Base-by-base conservation (phyloP, 2,113 vertebrate species). In the Tyto alba region DNA sequence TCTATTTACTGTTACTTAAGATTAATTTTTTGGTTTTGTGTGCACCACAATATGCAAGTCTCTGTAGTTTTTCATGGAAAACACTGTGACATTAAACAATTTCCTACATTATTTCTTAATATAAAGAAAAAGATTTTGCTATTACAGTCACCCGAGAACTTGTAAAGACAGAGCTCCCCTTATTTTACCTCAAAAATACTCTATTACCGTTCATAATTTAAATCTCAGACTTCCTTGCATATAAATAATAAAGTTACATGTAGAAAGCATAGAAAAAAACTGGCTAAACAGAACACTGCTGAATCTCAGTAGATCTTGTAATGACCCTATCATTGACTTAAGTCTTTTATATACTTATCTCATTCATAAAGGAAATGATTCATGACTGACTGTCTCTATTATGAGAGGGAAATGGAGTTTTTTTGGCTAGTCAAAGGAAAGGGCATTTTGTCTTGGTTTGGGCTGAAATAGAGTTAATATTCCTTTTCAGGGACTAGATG, bases 351-450 rank as follows among this genome's bases (percentile, higher is more conserved):
- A 75, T 27, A 85, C 69, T 89, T 89, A 95, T 56, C 25, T 87
- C 11, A 2, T 91, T 94, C 84, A 95, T 91, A 89, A 91, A 87
- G 81, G 89, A 94, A 95, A 93, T 91, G 43, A 94, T 86, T 95
- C 76, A 93, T 43, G 64, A 81, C 55, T 48, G 43, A 16, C 84
- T 77, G 64, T 38, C 71, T 79, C 53, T 85, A 48, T 83, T 92
- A 88, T n/a, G 52, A 85, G 53, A 82, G 64, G 89, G 81, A 96
- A 96, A 96, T 91, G 53, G 27, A 62, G 87, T 94, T 94, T 85
- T 86, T 79, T 91, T 53, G 81, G 81, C 77, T 85, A 76, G 62
- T 40, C 69, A 78, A 87, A 87, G 52, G 60, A 92, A 89, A 74
- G 40, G 57, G 16, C 52, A 90, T 64, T n/a, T n/a, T n/a, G n/a